Evolutionary conservation across 1,140 invertebrate genomes (phyloP).

Genomic region (Brachionus plicatilis): DNA sequence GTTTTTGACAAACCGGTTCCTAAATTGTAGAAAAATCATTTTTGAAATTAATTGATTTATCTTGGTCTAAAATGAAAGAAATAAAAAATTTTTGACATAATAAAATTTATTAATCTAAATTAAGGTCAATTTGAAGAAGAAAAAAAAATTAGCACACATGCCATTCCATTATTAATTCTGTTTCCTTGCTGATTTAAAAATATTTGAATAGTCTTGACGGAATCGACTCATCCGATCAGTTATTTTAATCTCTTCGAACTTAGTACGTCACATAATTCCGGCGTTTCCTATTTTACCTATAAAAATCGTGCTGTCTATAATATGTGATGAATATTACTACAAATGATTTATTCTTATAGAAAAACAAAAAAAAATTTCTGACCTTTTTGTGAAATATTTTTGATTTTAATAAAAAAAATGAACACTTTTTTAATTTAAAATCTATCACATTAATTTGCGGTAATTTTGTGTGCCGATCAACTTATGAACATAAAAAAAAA

Average conservation of each 20-base stretch:
- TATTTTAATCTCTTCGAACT: background rate
- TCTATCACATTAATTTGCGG: background rate
- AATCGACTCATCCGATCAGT: background rate
- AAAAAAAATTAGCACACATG: conserved; percentile 5
- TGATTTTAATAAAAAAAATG: background rate
- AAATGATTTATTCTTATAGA: background rate
- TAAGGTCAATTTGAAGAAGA: conserved; percentile 11
- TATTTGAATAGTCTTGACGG: conserved; percentile 4
- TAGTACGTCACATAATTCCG: background rate
- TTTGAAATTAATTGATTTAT: background rate
- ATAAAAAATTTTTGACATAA: background rate
- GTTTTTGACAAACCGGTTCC: background rate
- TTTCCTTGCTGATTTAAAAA: background rate
- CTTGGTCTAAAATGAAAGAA: background rate
- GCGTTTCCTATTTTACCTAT: background rate
- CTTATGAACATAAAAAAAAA: background rate
- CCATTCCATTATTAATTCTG: background rate
- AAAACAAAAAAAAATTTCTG: background rate
- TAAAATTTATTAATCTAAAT: background rate
- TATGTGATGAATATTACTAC: background rate
- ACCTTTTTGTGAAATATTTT: background rate
- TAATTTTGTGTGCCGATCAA: background rate
- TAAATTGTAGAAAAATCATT: background rate
- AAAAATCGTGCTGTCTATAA: background rate
- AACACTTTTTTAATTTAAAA: background rate